These are phyloP conservation scores for Himalopsyche japonica DNA, from an alignment of 2,888 invertebrate genomes.

Conservation along the genomic window DNA sequence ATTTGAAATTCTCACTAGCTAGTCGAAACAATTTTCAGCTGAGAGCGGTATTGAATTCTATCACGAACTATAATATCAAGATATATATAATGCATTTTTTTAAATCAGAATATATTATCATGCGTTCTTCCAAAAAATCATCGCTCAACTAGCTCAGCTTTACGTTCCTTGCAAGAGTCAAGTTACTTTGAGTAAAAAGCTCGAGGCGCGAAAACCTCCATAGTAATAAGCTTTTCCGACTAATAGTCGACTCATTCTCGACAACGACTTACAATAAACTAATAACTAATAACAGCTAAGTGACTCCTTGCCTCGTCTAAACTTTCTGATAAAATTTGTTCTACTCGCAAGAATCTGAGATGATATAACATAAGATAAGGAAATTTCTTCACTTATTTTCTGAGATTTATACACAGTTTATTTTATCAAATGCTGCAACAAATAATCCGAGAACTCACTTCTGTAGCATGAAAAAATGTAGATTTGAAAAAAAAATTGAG, in stretches of 20 bases:
- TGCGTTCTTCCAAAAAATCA: background rate
- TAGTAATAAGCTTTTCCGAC: background rate
- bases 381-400: too few species aligned
- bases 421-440: too few species aligned
- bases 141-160: background rate
- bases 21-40: too few species aligned
- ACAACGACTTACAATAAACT: background rate
- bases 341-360: background rate
- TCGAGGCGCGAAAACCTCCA: background rate
- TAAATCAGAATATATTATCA: too few species aligned
- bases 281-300: background rate
- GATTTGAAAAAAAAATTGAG: too few species aligned
- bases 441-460: too few species aligned
- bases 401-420: too few species aligned
- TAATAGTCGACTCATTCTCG: background rate
- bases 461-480: too few species aligned
- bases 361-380: background rate
- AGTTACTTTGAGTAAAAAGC: background rate
- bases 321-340: background rate
- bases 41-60: too few species aligned
- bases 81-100: too few species aligned
- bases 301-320: background rate
- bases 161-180: background rate
- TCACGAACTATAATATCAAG: too few species aligned
- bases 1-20: too few species aligned